Percentiles rank a stretch among this genome's conserved stretches.
Evolutionary conservation across 1,140 invertebrate genomes (phyloP).

Genomic region (Papilio aristodemus): DNA sequence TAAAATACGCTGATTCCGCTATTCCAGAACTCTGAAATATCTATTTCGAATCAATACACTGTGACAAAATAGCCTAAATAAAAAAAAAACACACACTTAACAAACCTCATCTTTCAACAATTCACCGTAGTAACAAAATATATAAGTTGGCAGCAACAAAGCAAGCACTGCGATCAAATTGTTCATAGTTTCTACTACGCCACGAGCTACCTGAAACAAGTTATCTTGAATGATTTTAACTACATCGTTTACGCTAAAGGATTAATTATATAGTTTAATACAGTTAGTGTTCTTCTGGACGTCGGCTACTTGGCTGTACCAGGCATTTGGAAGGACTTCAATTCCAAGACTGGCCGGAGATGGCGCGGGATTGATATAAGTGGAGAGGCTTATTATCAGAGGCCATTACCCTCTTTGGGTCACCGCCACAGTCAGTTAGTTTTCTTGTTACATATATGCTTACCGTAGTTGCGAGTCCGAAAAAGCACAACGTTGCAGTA

Average conservation of each 20-base stretch:
- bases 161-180: constrained; percentile 41
- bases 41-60: not conserved
- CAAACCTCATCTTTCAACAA: constrained; percentile 44
- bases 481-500: constrained; percentile 47
- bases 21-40: constrained; percentile 43
- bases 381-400: too few species aligned
- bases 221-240: not conserved
- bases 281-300: not conserved
- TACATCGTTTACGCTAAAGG: too few species aligned
- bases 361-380: too few species aligned
- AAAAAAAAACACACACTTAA: not conserved
- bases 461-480: constrained; percentile 49
- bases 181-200: constrained; percentile 39
- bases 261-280: not conserved
- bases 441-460: constrained; percentile 16
- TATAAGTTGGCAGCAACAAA: constrained; percentile 43
- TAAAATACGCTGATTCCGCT: constrained; percentile 47
- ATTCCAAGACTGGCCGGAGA: too few species aligned
- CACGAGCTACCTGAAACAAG: constrained; percentile 44
- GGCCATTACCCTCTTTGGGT: too few species aligned
- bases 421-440: too few species aligned
- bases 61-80: constrained; percentile 2
- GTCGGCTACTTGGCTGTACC: too few species aligned
- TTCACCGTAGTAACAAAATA: constrained; percentile 49
- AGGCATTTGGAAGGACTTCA: too few species aligned